phyloP scores from a whole-genome alignment of 2,113 vertebrate genomes.

The Aleadryas rufinucha region DNA sequence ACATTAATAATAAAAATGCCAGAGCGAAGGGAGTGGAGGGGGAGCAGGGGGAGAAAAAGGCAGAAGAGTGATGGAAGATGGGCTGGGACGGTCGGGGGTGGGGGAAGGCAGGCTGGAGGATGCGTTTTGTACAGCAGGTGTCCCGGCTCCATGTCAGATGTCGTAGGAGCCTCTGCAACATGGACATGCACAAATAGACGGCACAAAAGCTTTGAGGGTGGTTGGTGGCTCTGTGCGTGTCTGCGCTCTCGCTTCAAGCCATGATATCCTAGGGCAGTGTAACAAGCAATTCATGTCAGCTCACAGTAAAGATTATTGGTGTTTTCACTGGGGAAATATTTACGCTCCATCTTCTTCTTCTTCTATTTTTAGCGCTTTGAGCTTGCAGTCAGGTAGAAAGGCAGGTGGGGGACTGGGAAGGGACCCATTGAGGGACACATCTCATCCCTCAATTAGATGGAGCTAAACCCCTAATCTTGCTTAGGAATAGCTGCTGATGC shows the following conservation, averaged over 20 bases:
- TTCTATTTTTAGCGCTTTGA: slow-evolving; percentile 32
- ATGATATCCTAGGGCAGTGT: slow-evolving; percentile 36
- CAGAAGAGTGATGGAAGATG: slow-evolving; percentile 6
- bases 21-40: neutral
- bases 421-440: neutral
- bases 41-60: neutral
- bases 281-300: slow-evolving; percentile 50
- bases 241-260: neutral
- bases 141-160: neutral
- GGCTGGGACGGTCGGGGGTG: neutral
- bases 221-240: neutral
- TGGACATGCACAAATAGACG: neutral
- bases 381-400: slow-evolving; percentile 31
- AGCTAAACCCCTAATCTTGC: slow-evolving; percentile 34
- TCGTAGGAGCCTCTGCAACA: neutral
- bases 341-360: slow-evolving; percentile 6
- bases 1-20: slow-evolving; percentile 59
- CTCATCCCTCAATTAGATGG: slow-evolving; percentile 7
- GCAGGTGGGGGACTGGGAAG: neutral
- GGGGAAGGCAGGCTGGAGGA: neutral
- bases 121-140: neutral
- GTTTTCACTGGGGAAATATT: slow-evolving; percentile 58
- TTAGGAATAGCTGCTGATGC: slow-evolving; percentile 23
- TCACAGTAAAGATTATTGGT: slow-evolving; percentile 48
- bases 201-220: neutral